Base-by-base conservation (phyloP, 2,113 vertebrate genomes). In the Martes martes region DNA sequence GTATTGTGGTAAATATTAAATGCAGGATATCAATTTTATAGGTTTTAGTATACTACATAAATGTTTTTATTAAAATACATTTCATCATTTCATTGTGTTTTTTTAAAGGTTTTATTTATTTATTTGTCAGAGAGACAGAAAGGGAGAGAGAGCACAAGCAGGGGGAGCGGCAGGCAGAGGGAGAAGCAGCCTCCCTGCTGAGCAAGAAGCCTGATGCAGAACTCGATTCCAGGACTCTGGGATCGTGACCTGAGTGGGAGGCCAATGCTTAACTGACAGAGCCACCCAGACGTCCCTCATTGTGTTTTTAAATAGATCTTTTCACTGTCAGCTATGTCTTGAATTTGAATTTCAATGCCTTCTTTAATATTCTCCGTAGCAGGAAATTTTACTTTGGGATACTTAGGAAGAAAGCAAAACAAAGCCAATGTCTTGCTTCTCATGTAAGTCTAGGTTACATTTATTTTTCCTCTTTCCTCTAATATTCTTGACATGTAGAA, bases 1-100 rank as follows among this genome's bases (percentile, higher is more conserved):
- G 65, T 76, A 2, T 74, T 91, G 57, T 88, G 82, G 50, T 88
- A 76, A 87, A 82, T 50, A 73, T 57, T 96, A 88, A 94, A 83
- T 83, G 33, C 4, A 83, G 57, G 24, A 55, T 82, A 50, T 31
- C 69, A n/a, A 88, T 88, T 78, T 59, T n/a, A 47, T 59, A 82
- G 19, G 7, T 74, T 67, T 91, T 96, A 92, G 50, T n/a, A 33
- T 42, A 83, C 83, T 76, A 59, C 47, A 69, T 93, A 84, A 93
- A 78, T 50, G 15, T 89, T 89, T 96, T 89, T 83, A 89, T 89
- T 93, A 39, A 31, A 89, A 67, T 78, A 39, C 5, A 89, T 67
- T 83, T 45, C 24, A 76, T 76, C 11, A 67, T n/a, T 65, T 76
- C 36, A 67, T 83, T 93, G 47, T 93, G n/a, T 89, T 78, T 69